Percentiles rank a stretch among this genome's conserved stretches.
Evolutionary conservation across 2,797 vertebrate species (phyloP).

Genomic region (Siniperca scherzeri): DNA sequence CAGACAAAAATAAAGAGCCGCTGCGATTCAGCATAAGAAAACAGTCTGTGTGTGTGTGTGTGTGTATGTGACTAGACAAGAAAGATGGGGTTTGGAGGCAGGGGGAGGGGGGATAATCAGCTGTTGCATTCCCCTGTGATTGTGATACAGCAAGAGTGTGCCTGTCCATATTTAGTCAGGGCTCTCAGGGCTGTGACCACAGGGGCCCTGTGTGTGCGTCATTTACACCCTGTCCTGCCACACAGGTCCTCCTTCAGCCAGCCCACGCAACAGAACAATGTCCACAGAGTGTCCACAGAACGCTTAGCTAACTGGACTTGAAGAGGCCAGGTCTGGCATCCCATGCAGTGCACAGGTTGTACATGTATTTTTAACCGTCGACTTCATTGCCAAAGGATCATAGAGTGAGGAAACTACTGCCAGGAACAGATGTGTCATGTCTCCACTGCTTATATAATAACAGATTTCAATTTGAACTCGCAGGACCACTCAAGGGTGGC

Average conservation of each 20-base stretch:
- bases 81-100: slow-evolving; percentile 62
- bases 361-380: slow-evolving; percentile 76
- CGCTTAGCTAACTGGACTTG: slow-evolving; percentile 51
- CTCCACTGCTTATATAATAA: slow-evolving; percentile 67
- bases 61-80: slow-evolving; percentile 64
- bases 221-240: slow-evolving; percentile 87
- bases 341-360: slow-evolving; percentile 50
- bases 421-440: slow-evolving; percentile 78
- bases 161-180: slow-evolving; percentile 97
- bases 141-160: slow-evolving; percentile 88
- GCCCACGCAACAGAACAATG: slow-evolving; percentile 61
- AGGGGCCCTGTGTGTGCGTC: slow-evolving; percentile 80
- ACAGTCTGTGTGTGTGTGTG: slow-evolving; percentile 16
- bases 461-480: slow-evolving; percentile 32
- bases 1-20: background rate
- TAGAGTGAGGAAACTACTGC: slow-evolving; percentile 59
- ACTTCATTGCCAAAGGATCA: slow-evolving; percentile 68
- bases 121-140: slow-evolving; percentile 90
- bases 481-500: slow-evolving; percentile 2
- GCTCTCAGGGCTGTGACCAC: slow-evolving; percentile 72
- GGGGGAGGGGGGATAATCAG: slow-evolving; percentile 84
- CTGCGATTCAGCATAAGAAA: background rate
- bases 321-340: slow-evolving; percentile 54
- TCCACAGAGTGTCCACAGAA: slow-evolving; percentile 74
- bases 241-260: slow-evolving; percentile 66